Evolutionary conservation across 2,113 vertebrate genomes (phyloP).

Genomic region (Oncorhynchus clarkii): DNA sequence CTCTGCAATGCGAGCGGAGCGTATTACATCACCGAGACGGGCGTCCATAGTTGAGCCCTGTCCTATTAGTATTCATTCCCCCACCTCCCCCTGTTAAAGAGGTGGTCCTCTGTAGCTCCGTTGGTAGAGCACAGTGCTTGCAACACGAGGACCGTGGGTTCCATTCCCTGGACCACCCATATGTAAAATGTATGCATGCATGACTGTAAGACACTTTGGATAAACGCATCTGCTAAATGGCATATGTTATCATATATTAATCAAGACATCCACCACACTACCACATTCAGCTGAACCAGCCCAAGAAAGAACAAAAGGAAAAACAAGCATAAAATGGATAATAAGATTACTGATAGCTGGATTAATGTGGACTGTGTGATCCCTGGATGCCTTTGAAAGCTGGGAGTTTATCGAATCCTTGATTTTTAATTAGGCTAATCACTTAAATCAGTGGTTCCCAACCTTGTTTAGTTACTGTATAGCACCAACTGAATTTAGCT

Average conservation of each 20-base stretch:
- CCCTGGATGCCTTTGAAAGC: conserved; percentile 6
- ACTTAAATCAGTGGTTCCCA: conserved; percentile 9
- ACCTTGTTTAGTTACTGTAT: no score
- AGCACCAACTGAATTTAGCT: no score
- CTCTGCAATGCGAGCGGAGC: background rate
- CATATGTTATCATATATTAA: no score
- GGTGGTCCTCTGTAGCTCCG: no score
- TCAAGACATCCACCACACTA: conserved; percentile 10
- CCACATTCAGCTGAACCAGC: background rate
- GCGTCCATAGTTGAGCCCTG: conserved; percentile 18
- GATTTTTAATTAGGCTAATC: conserved; percentile 4
- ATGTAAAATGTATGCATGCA: no score
- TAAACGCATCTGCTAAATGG: no score
- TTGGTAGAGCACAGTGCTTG: no score
- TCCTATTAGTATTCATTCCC: conserved; percentile 44
- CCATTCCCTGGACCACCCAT: no score
- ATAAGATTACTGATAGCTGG: conserved; percentile 4
- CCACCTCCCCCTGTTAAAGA: conserved; percentile 11
- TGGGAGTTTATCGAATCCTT: conserved; percentile 12
- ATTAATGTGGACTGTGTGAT: conserved; percentile 2
- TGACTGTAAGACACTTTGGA: no score
- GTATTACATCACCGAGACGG: conserved; percentile 3
- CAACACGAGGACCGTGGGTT: no score
- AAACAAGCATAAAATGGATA: background rate
- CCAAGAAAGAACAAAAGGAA: background rate